A percentile compares a stretch with the other conserved stretches of the same genome.
phyloP scores from a whole-genome alignment of 2,888 invertebrate genomes.

The Volucella inflata region DNA sequence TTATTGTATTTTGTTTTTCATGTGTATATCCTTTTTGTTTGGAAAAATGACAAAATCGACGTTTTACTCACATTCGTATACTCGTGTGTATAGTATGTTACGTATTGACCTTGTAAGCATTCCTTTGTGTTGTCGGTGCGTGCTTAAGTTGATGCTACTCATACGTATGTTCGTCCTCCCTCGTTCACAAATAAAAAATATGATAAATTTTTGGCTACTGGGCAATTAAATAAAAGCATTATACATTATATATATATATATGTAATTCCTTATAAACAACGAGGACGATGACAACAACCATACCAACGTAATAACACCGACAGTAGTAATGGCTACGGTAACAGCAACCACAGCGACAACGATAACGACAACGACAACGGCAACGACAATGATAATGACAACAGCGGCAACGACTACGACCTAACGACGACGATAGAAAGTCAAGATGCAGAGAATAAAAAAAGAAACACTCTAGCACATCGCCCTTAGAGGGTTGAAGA shows the following conservation, averaged over 20 bases:
- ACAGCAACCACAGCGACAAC: too few relatives aligned
- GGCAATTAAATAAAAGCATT: neutral
- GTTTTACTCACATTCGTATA: constrained; percentile 25
- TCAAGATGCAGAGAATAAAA: too few relatives aligned
- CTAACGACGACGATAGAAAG: too few relatives aligned
- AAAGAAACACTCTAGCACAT: neutral
- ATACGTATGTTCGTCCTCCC: neutral
- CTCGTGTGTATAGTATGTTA: too few relatives aligned
- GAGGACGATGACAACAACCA: neutral
- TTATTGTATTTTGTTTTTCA: neutral
- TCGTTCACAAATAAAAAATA: neutral
- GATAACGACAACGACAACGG: neutral
- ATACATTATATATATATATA: neutral
- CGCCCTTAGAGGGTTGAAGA: constrained; percentile 1
- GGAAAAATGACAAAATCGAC: constrained; percentile 34
- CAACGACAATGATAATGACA: neutral
- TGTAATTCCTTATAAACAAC: neutral
- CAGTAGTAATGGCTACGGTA: neutral
- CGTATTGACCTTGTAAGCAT: constrained; percentile 38
- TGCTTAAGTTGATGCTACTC: neutral
- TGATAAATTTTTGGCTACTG: neutral
- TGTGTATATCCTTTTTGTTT: neutral
- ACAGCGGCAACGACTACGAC: neutral
- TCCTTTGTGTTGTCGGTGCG: constrained; percentile 18
- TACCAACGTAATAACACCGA: neutral